Base-by-base conservation (phyloP, 2,888 invertebrate genomes). In the Hylaea fasciaria region DNA sequence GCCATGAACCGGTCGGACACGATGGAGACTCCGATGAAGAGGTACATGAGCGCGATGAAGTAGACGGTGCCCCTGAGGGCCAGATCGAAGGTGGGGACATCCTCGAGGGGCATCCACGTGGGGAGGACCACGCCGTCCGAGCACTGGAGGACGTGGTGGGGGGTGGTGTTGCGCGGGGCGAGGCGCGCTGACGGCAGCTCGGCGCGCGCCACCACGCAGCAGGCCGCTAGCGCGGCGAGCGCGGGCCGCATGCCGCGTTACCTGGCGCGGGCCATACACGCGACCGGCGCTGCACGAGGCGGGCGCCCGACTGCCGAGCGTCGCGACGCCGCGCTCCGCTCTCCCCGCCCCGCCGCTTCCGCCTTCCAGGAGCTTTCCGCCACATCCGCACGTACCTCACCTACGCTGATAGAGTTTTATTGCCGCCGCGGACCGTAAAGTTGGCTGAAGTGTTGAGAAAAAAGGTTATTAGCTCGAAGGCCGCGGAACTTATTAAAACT, bases 1-100 rank as follows among this genome's bases (percentile, higher is more conserved):
- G 98, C 98, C 99, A 99, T 99, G 92, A 99, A 99, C 62, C 99
- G 95, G 86, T 99, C 99, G 72, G 99, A 98, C 70, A 99, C 97
- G 85, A 99, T 99, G 73, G 99, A 99, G 46, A 99, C 99, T 57
- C 99, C 99, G 82, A 99, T 97, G 93, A 99, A 99, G 84, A 99
- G 95, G 87, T 99, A 99, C 76, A 97, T 93, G 87, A 99, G 94
- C 47, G 94, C 91, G 51, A 97, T 73, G 91, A 99, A 98, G 92
- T 99, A 99, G 64, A 98, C 95, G 66, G 96, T 78, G 44, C 99
- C 99, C 32, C 99, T 95, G 62, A 97, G 93, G 66, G 97, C 93
- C 67, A 96, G 94, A 80, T 98, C 97, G 56, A 95, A 94, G 48
- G 94, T 85, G 51, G 95, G 93, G 53, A 98, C 94, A 87, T 96